Conservation (phyloP, 2,797 vertebrate species). For the Phoebastria nigripes region DNA sequence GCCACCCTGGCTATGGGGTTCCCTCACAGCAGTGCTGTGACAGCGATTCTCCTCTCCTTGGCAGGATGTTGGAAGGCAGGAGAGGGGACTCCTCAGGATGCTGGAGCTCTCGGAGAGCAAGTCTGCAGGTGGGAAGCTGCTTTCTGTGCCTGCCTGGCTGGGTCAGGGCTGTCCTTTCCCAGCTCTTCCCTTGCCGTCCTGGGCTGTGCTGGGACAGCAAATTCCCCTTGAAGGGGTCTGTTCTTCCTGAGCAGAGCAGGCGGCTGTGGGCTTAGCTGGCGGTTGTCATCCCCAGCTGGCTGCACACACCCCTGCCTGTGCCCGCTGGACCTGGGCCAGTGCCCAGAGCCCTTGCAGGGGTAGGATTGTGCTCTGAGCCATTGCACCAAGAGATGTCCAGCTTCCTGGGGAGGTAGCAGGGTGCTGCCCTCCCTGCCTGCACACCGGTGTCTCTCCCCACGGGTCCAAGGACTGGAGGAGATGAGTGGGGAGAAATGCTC, state of each 20-base stretch:
- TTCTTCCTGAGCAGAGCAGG: neutral
- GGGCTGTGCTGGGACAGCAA: neutral
- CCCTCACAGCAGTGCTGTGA: accelerated
- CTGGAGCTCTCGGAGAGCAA: constrained; percentile 74
- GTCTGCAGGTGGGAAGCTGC: constrained; percentile 64
- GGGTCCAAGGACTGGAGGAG: neutral
- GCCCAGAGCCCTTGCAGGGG: neutral
- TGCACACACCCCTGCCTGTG: neutral
- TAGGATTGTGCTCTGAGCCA: neutral
- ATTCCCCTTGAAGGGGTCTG: neutral
- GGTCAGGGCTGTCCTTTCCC: neutral
- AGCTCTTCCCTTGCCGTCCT: neutral
- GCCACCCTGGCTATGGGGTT: neutral
- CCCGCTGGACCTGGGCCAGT: accelerated
- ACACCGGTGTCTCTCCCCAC: accelerated
- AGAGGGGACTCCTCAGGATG: constrained; percentile 73
- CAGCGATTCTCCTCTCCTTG: neutral
- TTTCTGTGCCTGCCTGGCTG: neutral
- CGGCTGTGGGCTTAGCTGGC: neutral
- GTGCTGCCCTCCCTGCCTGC: neutral
- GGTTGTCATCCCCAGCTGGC: neutral
- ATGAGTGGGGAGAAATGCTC: neutral
- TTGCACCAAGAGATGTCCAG: neutral
- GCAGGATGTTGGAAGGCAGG: constrained; percentile 49
- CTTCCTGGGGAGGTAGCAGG: neutral